phyloP scores from a whole-genome alignment of 1,140 invertebrate species.

The Drosophila baimaii region DNA sequence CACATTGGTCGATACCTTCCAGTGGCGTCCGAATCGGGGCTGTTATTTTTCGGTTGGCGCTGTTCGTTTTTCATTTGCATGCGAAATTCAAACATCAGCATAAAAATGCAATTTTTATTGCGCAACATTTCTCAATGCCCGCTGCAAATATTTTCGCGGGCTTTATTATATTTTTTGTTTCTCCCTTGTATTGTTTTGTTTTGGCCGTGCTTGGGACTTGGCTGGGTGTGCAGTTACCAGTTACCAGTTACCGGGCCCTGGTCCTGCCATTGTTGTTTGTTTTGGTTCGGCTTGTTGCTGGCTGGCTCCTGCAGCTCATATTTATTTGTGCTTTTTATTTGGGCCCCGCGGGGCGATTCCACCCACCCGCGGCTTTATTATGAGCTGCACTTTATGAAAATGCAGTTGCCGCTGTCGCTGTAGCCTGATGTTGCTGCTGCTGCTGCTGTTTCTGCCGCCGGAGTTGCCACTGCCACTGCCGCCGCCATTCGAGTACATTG shows the following conservation, averaged over 20 bases:
- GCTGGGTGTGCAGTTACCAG: conserved; percentile 24
- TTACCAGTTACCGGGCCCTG: neutral
- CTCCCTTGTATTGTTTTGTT: conserved; percentile 40
- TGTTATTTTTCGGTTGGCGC: conserved; percentile 49
- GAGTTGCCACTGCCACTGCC: conserved; percentile 16
- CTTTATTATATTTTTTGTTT: conserved; percentile 72
- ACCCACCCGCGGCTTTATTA: conserved; percentile 55
- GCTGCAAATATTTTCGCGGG: conserved; percentile 82
- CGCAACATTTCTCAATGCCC: conserved; percentile 81
- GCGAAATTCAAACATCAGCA: conserved; percentile 82
- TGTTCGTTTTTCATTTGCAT: conserved; percentile 81
- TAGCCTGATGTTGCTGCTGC: conserved; percentile 13
- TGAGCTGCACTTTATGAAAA: conserved; percentile 83
- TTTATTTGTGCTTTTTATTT: conserved; percentile 75
- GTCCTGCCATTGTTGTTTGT: conserved; percentile 55
- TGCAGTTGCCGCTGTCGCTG: conserved; percentile 61
- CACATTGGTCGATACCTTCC: conserved; percentile 13
- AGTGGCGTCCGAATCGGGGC: neutral
- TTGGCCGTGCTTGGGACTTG: conserved; percentile 47
- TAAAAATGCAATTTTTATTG: conserved; percentile 83
- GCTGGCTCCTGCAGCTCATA: conserved; percentile 50
- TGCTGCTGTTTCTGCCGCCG: conserved; percentile 2
- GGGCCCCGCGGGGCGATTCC: conserved; percentile 33
- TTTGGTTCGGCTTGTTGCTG: conserved; percentile 67
- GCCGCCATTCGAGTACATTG: conserved; percentile 73